A percentile compares a stretch with the other conserved stretches of the same genome.
These are phyloP conservation scores for Drosophila mulleri DNA, from an alignment of 2,888 invertebrate species.

Conservation along the genomic window DNA sequence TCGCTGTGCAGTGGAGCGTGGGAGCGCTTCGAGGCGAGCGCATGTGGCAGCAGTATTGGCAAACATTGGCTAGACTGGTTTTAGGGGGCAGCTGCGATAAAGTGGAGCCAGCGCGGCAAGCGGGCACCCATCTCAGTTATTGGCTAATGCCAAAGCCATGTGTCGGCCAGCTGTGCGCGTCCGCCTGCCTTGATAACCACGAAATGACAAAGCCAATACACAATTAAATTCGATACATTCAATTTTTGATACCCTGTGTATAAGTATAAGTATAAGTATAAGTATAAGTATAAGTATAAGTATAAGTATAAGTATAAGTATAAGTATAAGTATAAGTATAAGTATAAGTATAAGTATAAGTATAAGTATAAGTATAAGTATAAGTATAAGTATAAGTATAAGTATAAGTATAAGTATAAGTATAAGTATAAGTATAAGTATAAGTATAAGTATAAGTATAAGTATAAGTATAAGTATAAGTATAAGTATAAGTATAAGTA, in stretches of 20 bases:
- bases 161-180: constrained; percentile 66
- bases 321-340: constrained; percentile 4
- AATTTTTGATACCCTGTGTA: constrained; percentile 44
- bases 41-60: constrained; percentile 61
- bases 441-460: constrained; percentile 5
- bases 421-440: constrained; percentile 7
- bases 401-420: constrained; percentile 3
- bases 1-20: constrained; percentile 75
- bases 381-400: constrained; percentile 1
- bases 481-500: constrained; percentile 2
- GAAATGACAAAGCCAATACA: constrained; percentile 72
- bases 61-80: constrained; percentile 38
- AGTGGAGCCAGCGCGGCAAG: neutral
- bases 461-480: constrained; percentile 2
- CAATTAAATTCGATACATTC: constrained; percentile 58
- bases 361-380: neutral
- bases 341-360: constrained; percentile 1
- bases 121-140: constrained; percentile 44
- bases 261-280: constrained; percentile 1
- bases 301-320: constrained; percentile 1
- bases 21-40: constrained; percentile 65
- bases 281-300: constrained; percentile 7
- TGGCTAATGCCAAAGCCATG: constrained; percentile 69
- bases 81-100: neutral
- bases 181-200: constrained; percentile 70